Base-by-base conservation (phyloP, 2,797 vertebrate species). In the Meda fulgida region DNA sequence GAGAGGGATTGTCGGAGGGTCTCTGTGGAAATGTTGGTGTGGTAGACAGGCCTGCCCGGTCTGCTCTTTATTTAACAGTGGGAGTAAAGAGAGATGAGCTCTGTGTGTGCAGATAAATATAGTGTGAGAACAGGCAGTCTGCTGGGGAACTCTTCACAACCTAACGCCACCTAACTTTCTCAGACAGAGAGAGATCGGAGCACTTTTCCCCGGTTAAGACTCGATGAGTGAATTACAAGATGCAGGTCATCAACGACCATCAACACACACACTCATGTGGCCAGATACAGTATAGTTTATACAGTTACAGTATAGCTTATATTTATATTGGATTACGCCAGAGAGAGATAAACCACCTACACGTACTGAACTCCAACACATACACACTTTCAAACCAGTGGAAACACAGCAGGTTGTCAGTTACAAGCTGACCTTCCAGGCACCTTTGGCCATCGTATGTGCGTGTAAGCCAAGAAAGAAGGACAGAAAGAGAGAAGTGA, bases 21-120 rank as follows among this genome's bases (percentile, higher is more conserved):
- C 84, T 65, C 77, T 78, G 73, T 84, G 82, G 83, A 84, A 60
- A 85, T 63, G 31, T 71, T 80, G 40, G 66, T 84, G 26, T 51
- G 83, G 76, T 84, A 69, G 83, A 46, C 66, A 72, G 77, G 55
- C 80, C 80, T 63, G 81, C 71, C 82, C 2, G 55, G 72, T 66
- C 78, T 85, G 82, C 81, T 84, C 88, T 86, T 87, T 84, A 89
- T 87, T 86, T 89, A 89, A 89, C 87, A 88, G 67, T 73, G 86
- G 86, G 80, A 88, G 84, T 89, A 88, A 88, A 90, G 84, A 86
- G 80, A 75, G 78, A 77, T 82, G 76, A 81, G 79, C 83, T 77
- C 83, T 89, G 83, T 84, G 85, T 80, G 86, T 84, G 76, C 34
- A 84, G 84, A 85, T 85, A 89, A 88, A 88, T 85, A 90, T 86